phyloP scores from a whole-genome alignment of 2,888 invertebrate species.

The Sarcophaga carnaria region DNA sequence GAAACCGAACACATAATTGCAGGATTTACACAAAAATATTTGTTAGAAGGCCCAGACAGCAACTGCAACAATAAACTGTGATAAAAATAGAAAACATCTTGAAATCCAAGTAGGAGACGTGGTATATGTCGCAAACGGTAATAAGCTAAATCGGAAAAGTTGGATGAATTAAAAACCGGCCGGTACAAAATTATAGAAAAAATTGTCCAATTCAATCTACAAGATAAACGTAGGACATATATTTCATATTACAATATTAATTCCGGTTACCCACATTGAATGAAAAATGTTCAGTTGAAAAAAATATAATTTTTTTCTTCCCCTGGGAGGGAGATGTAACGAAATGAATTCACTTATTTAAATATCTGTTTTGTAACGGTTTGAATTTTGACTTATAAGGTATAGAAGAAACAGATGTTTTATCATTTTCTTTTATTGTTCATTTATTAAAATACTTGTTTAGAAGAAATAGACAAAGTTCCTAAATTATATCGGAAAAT shows the following conservation, averaged over 20 bases:
- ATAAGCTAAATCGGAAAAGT: conserved; percentile 64
- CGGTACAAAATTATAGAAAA: conserved; percentile 41
- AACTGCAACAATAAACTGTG: conserved; percentile 59
- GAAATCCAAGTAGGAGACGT: conserved; percentile 50
- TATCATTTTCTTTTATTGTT: too few relatives aligned
- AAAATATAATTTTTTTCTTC: too few relatives aligned
- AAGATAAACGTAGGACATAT: conserved; percentile 47
- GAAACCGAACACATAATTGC: conserved; percentile 56
- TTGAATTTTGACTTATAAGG: too few relatives aligned
- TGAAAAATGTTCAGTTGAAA: not conserved
- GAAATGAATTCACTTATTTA: too few relatives aligned
- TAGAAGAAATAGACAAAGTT: too few relatives aligned
- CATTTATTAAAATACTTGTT: too few relatives aligned
- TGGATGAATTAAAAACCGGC: conserved; percentile 54
- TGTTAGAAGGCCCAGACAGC: conserved; percentile 51
- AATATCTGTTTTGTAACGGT: too few relatives aligned
- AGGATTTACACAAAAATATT: conserved; percentile 54
- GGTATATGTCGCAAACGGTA: conserved; percentile 63
- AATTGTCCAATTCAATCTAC: conserved; percentile 52
- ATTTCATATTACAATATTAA: conserved; percentile 38
- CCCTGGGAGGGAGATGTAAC: too few relatives aligned
- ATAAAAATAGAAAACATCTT: conserved; percentile 52
- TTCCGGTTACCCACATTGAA: conserved; percentile 4
- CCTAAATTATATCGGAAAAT: too few relatives aligned
- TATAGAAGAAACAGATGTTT: too few relatives aligned